Conservation (phyloP, 2,113 vertebrate species). For the Callipepla squamata region DNA sequence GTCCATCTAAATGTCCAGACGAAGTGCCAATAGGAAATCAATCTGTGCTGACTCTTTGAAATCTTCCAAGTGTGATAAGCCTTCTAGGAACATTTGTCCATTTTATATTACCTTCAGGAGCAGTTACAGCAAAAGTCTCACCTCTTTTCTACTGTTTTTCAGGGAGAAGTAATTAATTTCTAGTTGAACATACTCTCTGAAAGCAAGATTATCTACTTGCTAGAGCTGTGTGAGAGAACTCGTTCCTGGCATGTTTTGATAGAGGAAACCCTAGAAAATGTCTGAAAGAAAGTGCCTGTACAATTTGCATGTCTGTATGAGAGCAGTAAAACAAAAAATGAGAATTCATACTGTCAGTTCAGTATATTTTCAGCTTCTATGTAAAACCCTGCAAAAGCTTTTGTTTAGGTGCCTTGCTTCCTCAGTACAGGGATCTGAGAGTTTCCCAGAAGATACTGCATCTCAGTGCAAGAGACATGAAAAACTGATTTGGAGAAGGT, state of each 20-base stretch:
- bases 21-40: constrained; percentile 37
- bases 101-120: constrained; percentile 47
- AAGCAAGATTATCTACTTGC: not conserved
- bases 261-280: not conserved
- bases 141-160: not conserved
- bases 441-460: not conserved
- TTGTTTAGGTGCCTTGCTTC: accelerated
- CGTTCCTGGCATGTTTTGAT: not conserved
- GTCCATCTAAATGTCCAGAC: constrained; percentile 10
- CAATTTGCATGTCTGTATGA: not conserved
- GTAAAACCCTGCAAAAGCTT: not conserved
- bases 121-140: constrained; percentile 6
- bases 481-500: accelerated
- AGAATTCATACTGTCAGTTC: accelerated
- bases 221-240: not conserved
- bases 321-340: not conserved
- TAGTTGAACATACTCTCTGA: not conserved
- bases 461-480: accelerated
- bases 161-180: not conserved
- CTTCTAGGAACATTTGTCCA: constrained; percentile 33
- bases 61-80: constrained; percentile 29
- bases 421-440: not conserved
- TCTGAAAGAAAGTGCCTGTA: not conserved
- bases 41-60: constrained; percentile 21
- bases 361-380: not conserved